Conservation (phyloP, 2,797 vertebrate species). For the Hydrolagus colliei region DNA sequence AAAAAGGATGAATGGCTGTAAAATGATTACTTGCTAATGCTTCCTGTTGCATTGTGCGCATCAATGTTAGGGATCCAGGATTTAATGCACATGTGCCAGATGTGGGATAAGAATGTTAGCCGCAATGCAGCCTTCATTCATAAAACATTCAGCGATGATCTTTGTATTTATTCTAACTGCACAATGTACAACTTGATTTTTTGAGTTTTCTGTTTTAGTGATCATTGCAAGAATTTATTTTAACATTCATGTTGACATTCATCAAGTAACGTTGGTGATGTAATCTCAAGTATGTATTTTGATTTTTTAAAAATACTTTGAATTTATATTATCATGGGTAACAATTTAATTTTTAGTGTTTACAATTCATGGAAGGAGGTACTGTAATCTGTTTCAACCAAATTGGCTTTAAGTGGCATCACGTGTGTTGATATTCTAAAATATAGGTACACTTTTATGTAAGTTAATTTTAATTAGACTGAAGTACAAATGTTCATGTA, state of each 20-base stretch:
- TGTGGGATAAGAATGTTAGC: neutral
- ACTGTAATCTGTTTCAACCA: neutral
- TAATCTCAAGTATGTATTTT: neutral
- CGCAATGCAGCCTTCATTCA: too few relatives aligned
- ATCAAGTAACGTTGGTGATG: neutral
- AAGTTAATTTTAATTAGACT: neutral
- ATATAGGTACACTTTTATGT: neutral
- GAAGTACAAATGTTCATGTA: constrained; percentile 16
- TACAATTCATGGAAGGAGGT: neutral
- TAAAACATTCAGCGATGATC: neutral
- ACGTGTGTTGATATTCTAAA: neutral
- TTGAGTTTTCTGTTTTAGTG: neutral
- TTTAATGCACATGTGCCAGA: neutral
- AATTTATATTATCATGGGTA: neutral
- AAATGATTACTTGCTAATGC: neutral
- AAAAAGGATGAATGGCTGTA: neutral
- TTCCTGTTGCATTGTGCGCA: neutral
- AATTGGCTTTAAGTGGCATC: neutral
- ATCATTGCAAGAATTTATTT: neutral
- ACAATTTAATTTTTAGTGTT: neutral
- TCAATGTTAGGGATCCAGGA: neutral
- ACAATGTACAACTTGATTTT: neutral
- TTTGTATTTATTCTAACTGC: neutral
- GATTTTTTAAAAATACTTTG: neutral
- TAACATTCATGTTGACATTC: neutral